A percentile compares a stretch with the other conserved stretches of the same genome.
Evolutionary conservation across 2,797 vertebrate species (phyloP).

Genomic region (Natrix natrix): DNA sequence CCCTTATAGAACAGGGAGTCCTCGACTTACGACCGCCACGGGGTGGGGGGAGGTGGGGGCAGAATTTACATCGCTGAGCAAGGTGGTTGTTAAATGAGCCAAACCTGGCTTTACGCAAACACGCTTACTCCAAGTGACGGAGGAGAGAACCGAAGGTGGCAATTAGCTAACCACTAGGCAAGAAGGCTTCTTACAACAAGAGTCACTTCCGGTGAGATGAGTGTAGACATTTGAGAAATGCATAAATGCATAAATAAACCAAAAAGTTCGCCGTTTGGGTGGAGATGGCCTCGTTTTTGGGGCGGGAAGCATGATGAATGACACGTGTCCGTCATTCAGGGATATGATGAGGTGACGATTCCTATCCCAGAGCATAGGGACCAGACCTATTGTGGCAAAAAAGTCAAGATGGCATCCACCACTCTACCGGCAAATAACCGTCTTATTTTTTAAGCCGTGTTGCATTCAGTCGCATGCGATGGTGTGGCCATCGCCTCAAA

Average conservation of each 20-base stretch:
- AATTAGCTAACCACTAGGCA: background rate
- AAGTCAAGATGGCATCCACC: background rate
- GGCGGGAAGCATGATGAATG: background rate
- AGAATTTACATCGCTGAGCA: background rate
- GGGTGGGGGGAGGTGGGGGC: background rate
- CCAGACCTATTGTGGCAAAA: background rate
- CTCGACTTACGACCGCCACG: fast-evolving
- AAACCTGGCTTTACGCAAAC: too few relatives aligned
- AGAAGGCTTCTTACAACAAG: background rate
- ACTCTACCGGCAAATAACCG: background rate
- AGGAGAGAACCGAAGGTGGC: background rate
- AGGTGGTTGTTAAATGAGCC: background rate
- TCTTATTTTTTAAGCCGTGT: background rate
- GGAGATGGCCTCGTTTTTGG: background rate
- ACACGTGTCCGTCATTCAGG: background rate
- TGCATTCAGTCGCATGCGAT: background rate
- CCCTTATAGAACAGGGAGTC: background rate
- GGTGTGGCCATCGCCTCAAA: fast-evolving
- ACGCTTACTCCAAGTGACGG: background rate
- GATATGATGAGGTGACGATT: background rate
- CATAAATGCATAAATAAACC: background rate
- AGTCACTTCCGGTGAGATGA: background rate
- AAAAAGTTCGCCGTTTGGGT: background rate
- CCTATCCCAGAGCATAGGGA: background rate
- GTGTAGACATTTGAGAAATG: background rate